Percentiles rank a stretch among this genome's conserved stretches.
Evolutionary conservation across 2,113 vertebrate species (phyloP).

Genomic region (Saiga tatarica): DNA sequence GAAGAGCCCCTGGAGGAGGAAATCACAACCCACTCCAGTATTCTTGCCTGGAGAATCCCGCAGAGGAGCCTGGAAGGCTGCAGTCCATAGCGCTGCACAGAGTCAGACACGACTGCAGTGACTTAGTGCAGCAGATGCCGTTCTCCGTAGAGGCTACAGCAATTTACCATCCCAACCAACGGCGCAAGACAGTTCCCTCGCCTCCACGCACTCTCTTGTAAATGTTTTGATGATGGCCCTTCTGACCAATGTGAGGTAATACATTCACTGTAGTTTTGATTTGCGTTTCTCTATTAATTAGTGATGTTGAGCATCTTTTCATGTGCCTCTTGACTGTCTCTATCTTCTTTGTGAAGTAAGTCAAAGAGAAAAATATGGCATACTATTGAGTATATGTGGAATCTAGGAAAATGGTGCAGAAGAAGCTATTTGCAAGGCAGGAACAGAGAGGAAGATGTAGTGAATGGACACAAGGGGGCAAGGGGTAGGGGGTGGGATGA

Average conservation of each 20-base stretch:
- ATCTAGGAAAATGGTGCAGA: neutral
- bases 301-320: neutral
- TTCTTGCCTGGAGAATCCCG: neutral
- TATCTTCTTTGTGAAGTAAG: neutral
- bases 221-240: neutral
- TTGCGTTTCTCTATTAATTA: neutral
- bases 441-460: neutral
- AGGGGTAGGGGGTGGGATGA: neutral
- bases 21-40: neutral
- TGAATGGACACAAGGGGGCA: neutral
- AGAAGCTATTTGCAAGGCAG: neutral
- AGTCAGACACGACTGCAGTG: fast-evolving
- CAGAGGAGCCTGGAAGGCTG: neutral
- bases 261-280: neutral
- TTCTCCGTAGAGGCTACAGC: neutral
- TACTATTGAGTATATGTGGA: neutral
- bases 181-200: neutral
- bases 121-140: neutral
- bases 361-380: neutral
- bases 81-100: neutral
- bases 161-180: neutral
- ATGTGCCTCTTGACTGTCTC: neutral
- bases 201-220: neutral
- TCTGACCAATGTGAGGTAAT: neutral
- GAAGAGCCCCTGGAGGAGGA: neutral